Percentiles rank a stretch among this genome's conserved stretches.
Conservation (phyloP, 2,888 invertebrate genomes). For the Carcina quercana region DNA sequence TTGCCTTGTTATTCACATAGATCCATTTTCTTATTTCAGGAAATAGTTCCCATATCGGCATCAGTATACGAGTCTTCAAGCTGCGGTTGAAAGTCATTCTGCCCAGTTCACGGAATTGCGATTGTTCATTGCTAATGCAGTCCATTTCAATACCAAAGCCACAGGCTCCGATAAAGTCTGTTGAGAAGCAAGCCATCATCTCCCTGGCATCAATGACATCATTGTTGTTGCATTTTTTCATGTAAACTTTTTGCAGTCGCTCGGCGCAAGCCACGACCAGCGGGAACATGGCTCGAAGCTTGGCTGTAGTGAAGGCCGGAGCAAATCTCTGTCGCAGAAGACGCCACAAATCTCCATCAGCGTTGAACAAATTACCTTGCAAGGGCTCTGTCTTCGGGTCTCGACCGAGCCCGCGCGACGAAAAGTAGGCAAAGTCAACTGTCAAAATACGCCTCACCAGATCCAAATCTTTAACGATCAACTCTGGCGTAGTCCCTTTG, state of each 20-base stretch:
- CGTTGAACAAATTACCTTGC: slow-evolving; percentile 25
- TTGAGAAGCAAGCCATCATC: slow-evolving; percentile 29
- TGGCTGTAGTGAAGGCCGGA: slow-evolving; percentile 27
- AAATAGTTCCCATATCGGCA: background rate
- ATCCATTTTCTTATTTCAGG: background rate
- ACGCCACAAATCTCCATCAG: slow-evolving; percentile 34
- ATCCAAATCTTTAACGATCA: slow-evolving; percentile 26
- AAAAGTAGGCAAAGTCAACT: slow-evolving; percentile 26
- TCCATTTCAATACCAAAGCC: slow-evolving; percentile 25
- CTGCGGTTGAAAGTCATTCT: background rate
- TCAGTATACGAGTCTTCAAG: background rate
- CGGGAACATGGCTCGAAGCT: slow-evolving; percentile 32
- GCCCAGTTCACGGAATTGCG: background rate
- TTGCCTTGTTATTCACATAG: background rate
- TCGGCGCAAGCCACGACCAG: slow-evolving; percentile 26
- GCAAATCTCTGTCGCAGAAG: slow-evolving; percentile 29
- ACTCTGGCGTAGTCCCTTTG: slow-evolving; percentile 16
- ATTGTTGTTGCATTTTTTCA: background rate
- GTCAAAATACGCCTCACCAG: slow-evolving; percentile 23
- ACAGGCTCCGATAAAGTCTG: slow-evolving; percentile 30
- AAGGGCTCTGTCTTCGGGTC: slow-evolving; percentile 23
- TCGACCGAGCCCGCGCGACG: slow-evolving; percentile 20
- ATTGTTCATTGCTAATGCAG: background rate
- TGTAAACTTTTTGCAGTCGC: slow-evolving; percentile 15
- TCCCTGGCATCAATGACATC: background rate